These are phyloP conservation scores for Melinopterus prodromus DNA, from an alignment of 2,888 invertebrate species.

Conservation along the genomic window DNA sequence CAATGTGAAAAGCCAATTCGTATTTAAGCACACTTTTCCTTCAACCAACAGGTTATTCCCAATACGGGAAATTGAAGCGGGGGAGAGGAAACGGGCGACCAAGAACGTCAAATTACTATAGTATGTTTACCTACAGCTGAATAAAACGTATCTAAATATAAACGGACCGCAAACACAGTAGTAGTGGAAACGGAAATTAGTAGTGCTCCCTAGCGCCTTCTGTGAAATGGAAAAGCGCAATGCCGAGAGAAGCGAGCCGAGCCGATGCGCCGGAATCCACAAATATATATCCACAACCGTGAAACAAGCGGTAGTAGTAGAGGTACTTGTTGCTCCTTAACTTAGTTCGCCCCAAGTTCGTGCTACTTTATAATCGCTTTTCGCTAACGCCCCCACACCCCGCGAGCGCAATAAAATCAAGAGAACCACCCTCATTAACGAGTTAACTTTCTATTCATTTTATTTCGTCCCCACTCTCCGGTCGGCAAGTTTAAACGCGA, in stretches of 20 bases:
- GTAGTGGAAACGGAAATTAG: not conserved
- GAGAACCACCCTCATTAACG: not conserved
- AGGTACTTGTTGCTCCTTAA: not conserved
- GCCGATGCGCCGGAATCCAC: not conserved
- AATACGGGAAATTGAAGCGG: not conserved
- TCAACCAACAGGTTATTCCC: not conserved
- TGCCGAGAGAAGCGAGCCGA: not conserved
- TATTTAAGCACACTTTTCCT: not conserved
- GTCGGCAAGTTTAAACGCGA: not conserved
- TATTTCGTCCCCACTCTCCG: not conserved
- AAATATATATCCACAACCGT: conserved; percentile 4
- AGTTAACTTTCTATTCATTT: not conserved
- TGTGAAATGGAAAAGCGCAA: not conserved
- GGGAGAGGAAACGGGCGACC: not conserved
- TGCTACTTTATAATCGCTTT: conserved; percentile 4
- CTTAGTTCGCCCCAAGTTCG: not conserved
- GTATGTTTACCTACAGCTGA: not conserved
- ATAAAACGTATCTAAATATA: not conserved
- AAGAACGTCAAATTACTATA: not conserved
- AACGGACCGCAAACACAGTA: not conserved
- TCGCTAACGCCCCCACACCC: not conserved
- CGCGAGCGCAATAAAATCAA: not conserved
- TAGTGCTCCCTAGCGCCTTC: not conserved
- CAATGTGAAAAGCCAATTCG: no score
- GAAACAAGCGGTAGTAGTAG: not conserved